Evolutionary conservation across 2,113 vertebrate genomes (phyloP).

Genomic region (Monarcha castaneiventris): DNA sequence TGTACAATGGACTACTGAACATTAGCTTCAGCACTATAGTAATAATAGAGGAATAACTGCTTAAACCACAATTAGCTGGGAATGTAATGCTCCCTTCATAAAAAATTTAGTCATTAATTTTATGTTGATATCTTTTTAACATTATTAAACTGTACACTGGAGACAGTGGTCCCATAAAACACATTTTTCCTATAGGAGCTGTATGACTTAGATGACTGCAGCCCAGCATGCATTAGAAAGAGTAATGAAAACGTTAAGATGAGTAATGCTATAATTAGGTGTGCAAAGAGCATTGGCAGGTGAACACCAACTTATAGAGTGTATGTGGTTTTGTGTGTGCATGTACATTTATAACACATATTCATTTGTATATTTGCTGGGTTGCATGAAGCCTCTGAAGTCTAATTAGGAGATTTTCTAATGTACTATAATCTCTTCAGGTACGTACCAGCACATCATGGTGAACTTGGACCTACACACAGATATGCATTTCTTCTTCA

Average conservation of each 20-base stretch:
- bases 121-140: conserved; percentile 54
- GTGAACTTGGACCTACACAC: background rate
- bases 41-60: conserved; percentile 38
- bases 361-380: background rate
- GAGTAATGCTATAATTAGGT: conserved; percentile 49
- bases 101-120: conserved; percentile 57
- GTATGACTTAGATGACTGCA: conserved; percentile 6
- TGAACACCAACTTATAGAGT: background rate
- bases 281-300: background rate
- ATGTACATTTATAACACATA: background rate
- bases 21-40: conserved; percentile 26
- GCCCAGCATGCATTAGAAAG: background rate
- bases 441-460: background rate
- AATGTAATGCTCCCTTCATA: conserved; percentile 35
- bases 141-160: conserved; percentile 34
- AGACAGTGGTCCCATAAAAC: conserved; percentile 28
- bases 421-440: background rate
- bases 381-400: background rate
- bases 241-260: conserved; percentile 48
- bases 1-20: background rate
- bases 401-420: background rate
- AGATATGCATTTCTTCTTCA: background rate
- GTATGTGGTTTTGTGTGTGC: background rate
- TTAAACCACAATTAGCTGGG: conserved; percentile 35
- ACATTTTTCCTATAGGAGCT: conserved; percentile 12